Evolutionary conservation across 2,797 vertebrate species (phyloP), one percentile per base, ranked within the genome.

Genomic region (Ptychadena robeensis): DNA sequence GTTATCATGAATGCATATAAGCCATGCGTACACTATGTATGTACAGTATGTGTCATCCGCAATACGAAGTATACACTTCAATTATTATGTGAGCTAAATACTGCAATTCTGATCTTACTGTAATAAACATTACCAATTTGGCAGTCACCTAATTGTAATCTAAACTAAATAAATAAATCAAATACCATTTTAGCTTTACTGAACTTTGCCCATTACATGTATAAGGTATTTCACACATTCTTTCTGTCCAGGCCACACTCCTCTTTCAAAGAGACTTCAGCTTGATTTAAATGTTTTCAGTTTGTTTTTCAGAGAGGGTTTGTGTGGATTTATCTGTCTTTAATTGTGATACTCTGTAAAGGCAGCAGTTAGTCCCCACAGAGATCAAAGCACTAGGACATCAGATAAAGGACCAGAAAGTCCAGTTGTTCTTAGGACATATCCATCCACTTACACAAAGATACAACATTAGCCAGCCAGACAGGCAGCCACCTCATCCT

Each of bases 311-410:
- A 85, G 81, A 69, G 70, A 63, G 48, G 77, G 63, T 37, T 76
- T 37, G 65, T 80, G 82, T 69, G 81, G 38, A 66, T 88, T 88
- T 89, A 87, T 87, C 87, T 87, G 66, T 34, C 86, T 85, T 86
- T 82, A 87, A 66, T 59, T 9, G 48, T 79, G 64, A 80, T 85
- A 61, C 65, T 88, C 86, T 88, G 86, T 87, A 84, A 88, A 87
- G 79, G 14, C 80, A 87, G 85, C 12, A 86, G 61, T 67, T 86
- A 82, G 79, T 85, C 75, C 87, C 86, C 86, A 80, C 88, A 80
- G 90, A 86, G 89, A 91, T 90, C 89, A 91, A 88, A 91, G 82
- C 86, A 10, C 37, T 10, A 34, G 85, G 30, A 71, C 63, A 80
- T 86, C 85, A 87, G 88, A 91, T 89, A 85, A 87, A 87, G 83